Evolutionary conservation across 2,888 invertebrate species (phyloP).

Genomic region (Chrysodeixis includens): DNA sequence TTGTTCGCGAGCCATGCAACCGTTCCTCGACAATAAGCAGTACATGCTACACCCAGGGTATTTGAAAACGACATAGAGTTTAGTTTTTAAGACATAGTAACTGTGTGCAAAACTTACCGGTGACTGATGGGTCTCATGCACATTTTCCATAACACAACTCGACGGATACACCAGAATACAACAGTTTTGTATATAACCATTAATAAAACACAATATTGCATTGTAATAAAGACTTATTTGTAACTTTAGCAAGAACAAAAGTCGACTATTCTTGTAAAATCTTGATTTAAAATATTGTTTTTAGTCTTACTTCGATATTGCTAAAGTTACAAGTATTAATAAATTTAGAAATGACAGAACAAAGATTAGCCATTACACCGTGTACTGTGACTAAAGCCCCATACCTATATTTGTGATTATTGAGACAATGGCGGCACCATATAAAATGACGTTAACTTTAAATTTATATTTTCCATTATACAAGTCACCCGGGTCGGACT

Average conservation of each 20-base stretch:
- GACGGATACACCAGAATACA: constrained; percentile 81
- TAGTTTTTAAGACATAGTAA: constrained; percentile 57
- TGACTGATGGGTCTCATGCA: constrained; percentile 74
- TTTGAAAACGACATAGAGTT: constrained; percentile 43
- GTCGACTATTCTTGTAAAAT: background rate
- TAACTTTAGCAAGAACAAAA: constrained; percentile 38
- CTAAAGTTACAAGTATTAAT: constrained; percentile 61
- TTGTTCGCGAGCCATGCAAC: constrained; percentile 59
- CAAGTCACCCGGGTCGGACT: constrained; percentile 68
- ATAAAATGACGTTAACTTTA: constrained; percentile 78
- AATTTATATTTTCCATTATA: constrained; percentile 64
- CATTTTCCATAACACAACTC: constrained; percentile 86
- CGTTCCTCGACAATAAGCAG: constrained; percentile 66
- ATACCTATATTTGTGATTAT: constrained; percentile 83
- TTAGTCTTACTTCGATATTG: constrained; percentile 24
- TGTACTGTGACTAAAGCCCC: constrained; percentile 85
- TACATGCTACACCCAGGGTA: constrained; percentile 70
- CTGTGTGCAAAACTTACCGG: constrained; percentile 77
- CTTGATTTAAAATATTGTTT: too few species aligned
- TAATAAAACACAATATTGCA: constrained; percentile 75
- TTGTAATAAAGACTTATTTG: constrained; percentile 55
- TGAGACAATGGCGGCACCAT: constrained; percentile 84
- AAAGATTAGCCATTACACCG: constrained; percentile 87
- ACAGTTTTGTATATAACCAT: constrained; percentile 69
- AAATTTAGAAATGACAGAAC: constrained; percentile 81